Conservation (phyloP, 2,888 invertebrate genomes). For the Epirrhoe tristata region DNA sequence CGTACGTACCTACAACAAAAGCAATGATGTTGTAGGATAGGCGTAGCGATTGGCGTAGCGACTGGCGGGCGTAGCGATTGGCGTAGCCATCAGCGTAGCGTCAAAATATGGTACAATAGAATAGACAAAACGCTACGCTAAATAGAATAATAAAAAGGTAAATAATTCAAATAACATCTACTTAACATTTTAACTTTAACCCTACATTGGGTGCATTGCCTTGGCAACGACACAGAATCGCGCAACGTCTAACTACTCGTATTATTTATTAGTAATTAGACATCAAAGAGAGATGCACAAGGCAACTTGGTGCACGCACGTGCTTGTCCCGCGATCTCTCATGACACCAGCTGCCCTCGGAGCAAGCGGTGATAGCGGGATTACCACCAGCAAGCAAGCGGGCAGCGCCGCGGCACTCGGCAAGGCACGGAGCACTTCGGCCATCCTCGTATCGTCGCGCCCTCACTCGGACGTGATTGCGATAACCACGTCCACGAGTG, state of each 20-base stretch:
- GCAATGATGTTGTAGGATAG: not conserved
- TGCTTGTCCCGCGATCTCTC: conserved; percentile 51
- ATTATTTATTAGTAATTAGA: not conserved
- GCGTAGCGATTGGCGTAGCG: not conserved
- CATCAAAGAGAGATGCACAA: not conserved
- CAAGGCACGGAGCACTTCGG: conserved; percentile 64
- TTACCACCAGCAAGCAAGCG: conserved; percentile 44
- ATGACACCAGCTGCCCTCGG: conserved; percentile 50
- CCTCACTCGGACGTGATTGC: conserved; percentile 62
- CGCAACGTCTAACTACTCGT: not conserved
- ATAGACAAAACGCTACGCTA: no score
- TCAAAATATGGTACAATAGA: not conserved
- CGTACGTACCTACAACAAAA: not conserved
- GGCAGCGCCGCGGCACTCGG: conserved; percentile 48
- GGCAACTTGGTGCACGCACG: conserved; percentile 6
- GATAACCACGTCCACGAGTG: conserved; percentile 56
- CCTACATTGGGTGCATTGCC: not conserved
- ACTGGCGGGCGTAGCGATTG: not conserved
- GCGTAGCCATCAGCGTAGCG: not conserved
- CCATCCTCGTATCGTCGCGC: conserved; percentile 60
- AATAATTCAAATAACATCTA: not conserved
- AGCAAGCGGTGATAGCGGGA: conserved; percentile 62
- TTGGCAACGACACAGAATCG: not conserved
- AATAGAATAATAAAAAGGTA: no score
- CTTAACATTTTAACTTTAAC: not conserved